These are phyloP conservation scores for Steatornis caripensis DNA, from an alignment of 2,113 vertebrate species.

Conservation along the genomic window DNA sequence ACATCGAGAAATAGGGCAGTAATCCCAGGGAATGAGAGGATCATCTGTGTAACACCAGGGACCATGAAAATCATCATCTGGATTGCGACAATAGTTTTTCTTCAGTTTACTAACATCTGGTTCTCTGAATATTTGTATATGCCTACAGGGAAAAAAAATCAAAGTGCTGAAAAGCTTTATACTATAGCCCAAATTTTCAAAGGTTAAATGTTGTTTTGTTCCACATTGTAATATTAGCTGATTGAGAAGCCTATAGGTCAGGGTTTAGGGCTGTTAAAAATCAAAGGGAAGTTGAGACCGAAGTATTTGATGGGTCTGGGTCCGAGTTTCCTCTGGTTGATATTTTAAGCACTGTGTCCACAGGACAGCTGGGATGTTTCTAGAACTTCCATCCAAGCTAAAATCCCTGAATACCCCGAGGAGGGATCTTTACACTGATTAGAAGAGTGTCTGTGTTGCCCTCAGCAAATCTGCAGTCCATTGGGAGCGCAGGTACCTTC, in stretches of 20 bases:
- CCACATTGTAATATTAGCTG: background rate
- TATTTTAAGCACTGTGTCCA: background rate
- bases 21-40: slow-evolving; percentile 91
- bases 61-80: slow-evolving; percentile 95
- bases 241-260: slow-evolving; percentile 50
- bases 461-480: background rate
- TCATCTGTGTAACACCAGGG: slow-evolving; percentile 96
- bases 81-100: slow-evolving; percentile 92
- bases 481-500: background rate
- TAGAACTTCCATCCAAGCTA: background rate
- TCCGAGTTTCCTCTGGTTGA: background rate
- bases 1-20: slow-evolving; percentile 91
- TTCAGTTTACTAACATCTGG: slow-evolving; percentile 81
- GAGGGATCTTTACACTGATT: background rate
- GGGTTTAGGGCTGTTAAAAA: background rate
- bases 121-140: slow-evolving; percentile 78
- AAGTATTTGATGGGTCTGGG: background rate
- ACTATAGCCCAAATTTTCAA: slow-evolving; percentile 44
- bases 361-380: background rate
- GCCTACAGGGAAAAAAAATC: slow-evolving; percentile 67
- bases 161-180: slow-evolving; percentile 44
- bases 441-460: background rate
- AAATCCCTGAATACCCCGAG: background rate
- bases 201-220: slow-evolving; percentile 53
- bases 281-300: slow-evolving; percentile 3